Percentiles rank a stretch among this genome's conserved stretches.
phyloP scores from a whole-genome alignment of 2,888 invertebrate species.

The Phyllotreta striolata region DNA sequence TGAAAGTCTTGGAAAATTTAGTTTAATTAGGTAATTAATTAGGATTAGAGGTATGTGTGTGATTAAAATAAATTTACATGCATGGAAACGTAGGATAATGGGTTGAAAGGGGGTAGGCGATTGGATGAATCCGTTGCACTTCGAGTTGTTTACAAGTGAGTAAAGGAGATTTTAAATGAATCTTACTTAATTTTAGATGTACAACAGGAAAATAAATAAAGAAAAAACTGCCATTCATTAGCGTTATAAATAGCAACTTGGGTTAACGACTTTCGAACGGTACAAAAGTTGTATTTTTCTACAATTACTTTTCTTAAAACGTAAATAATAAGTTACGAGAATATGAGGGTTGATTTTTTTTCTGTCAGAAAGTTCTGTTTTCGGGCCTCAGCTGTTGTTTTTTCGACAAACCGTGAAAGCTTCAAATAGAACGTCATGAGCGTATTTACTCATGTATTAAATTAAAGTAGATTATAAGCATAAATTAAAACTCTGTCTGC shows the following conservation, averaged over 20 bases:
- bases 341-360: background rate
- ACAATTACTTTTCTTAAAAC: background rate
- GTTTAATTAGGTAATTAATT: too few species aligned
- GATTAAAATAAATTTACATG: too few species aligned
- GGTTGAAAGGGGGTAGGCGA: too few species aligned
- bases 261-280: slow-evolving; percentile 48
- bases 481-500: background rate
- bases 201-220: slow-evolving; percentile 42
- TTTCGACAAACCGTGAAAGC: too few species aligned
- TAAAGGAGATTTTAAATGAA: slow-evolving; percentile 16
- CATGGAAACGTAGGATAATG: too few species aligned
- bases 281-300: slow-evolving; percentile 37
- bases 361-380: background rate
- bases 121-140: background rate
- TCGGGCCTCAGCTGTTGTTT: too few species aligned
- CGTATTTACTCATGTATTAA: background rate
- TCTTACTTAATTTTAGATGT: slow-evolving; percentile 42
- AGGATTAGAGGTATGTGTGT: too few species aligned
- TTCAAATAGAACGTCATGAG: background rate
- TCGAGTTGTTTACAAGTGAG: slow-evolving; percentile 20
- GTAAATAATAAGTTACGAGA: too few species aligned
- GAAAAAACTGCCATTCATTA: slow-evolving; percentile 47
- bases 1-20: background rate
- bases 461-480: slow-evolving; percentile 3
- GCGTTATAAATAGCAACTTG: slow-evolving; percentile 45